Evolutionary conservation across 2,113 vertebrate species (phyloP).

Genomic region (Chaetorhynchus papuensis): DNA sequence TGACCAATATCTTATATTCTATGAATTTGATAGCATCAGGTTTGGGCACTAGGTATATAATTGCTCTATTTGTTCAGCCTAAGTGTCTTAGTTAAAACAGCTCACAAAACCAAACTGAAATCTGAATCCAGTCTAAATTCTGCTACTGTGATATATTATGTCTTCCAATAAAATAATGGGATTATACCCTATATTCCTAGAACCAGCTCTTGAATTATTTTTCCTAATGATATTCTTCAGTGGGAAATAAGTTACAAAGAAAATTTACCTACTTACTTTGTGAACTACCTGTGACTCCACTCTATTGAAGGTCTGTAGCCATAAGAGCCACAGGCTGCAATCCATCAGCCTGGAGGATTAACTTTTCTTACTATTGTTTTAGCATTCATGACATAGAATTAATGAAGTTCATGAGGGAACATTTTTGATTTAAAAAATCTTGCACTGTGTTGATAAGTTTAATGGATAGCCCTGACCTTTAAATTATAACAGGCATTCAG

Average conservation of each 20-base stretch:
- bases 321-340: not conserved
- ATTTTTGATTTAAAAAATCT: constrained; percentile 66
- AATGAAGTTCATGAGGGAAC: constrained; percentile 22
- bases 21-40: not conserved
- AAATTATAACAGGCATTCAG: constrained; percentile 71
- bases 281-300: not conserved
- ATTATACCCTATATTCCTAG: not conserved
- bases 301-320: not conserved
- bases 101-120: not conserved
- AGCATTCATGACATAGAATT: not conserved
- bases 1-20: not conserved
- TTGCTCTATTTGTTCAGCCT: not conserved
- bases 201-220: not conserved
- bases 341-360: not conserved
- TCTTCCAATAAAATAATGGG: not conserved
- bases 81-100: not conserved
- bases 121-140: not conserved
- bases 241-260: not conserved
- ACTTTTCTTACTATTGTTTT: not conserved
- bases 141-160: not conserved
- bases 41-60: not conserved
- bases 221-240: not conserved
- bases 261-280: not conserved
- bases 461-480: constrained; percentile 86
- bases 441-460: constrained; percentile 75